phyloP scores from a whole-genome alignment of 2,113 vertebrate genomes.

The Pedionomus torquatus region DNA sequence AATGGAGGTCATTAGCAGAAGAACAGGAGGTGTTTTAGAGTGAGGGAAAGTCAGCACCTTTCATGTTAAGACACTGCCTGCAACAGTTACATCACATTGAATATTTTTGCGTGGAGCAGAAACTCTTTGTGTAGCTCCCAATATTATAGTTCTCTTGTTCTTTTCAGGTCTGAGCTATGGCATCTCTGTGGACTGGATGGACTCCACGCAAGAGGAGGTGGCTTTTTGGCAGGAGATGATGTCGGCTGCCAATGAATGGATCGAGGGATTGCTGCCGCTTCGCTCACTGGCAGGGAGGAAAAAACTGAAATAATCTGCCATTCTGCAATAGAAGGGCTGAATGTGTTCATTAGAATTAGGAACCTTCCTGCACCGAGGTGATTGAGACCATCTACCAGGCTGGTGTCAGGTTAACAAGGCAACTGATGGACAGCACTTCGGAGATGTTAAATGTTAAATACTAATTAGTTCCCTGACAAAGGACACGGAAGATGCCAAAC shows the following conservation, averaged over 20 bases:
- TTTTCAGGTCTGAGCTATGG: constrained; percentile 71
- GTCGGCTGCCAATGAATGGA: constrained; percentile 70
- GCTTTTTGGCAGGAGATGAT: constrained; percentile 79
- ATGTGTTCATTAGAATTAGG: not conserved
- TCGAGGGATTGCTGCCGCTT: constrained; percentile 69
- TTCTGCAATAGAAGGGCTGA: not conserved
- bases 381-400: not conserved
- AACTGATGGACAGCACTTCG: not conserved
- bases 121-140: not conserved
- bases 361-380: not conserved
- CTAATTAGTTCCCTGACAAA: not conserved
- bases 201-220: constrained; percentile 73
- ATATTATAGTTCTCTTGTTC: not conserved
- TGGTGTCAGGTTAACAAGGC: not conserved
- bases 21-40: not conserved
- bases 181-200: constrained; percentile 76
- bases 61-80: not conserved
- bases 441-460: not conserved
- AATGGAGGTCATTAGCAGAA: not conserved
- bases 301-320: constrained; percentile 36
- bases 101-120: not conserved
- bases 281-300: constrained; percentile 60
- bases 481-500: not conserved
- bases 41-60: not conserved
- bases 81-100: not conserved